Conservation (phyloP, 2,797 vertebrate genomes). For the Anas flavirostris region DNA sequence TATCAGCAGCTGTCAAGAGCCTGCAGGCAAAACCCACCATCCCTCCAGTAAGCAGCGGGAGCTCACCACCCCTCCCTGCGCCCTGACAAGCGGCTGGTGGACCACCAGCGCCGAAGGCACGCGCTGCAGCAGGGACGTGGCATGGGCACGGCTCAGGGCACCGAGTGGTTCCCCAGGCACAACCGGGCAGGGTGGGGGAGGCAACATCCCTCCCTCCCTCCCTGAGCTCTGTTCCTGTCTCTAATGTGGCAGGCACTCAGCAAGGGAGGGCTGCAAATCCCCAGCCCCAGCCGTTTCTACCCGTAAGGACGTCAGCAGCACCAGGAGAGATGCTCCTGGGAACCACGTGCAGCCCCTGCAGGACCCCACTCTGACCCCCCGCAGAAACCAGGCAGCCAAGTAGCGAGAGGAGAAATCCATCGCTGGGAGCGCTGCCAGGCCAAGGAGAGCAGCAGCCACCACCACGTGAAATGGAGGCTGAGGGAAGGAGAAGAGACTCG, state of each 20-base stretch:
- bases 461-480: not conserved
- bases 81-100: not conserved
- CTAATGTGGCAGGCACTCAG: not conserved
- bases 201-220: not conserved
- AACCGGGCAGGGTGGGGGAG: not conserved
- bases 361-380: no score
- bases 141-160: not conserved
- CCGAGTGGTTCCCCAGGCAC: not conserved
- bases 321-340: not conserved
- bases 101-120: rapidly evolving
- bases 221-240: not conserved
- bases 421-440: not conserved
- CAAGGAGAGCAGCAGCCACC: not conserved
- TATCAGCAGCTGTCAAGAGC: not conserved
- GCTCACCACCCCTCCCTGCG: rapidly evolving
- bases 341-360: no score
- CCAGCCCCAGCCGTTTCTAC: not conserved
- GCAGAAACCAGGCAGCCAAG: not conserved
- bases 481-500: not conserved
- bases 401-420: not conserved
- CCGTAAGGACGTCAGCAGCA: not conserved
- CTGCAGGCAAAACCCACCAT: rapidly evolving
- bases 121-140: not conserved
- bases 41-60: not conserved
- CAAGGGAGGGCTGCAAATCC: not conserved